A percentile compares a stretch with the other conserved stretches of the same genome.
Conservation (phyloP, 2,888 invertebrate species). For the Ophioninae sp. region DNA sequence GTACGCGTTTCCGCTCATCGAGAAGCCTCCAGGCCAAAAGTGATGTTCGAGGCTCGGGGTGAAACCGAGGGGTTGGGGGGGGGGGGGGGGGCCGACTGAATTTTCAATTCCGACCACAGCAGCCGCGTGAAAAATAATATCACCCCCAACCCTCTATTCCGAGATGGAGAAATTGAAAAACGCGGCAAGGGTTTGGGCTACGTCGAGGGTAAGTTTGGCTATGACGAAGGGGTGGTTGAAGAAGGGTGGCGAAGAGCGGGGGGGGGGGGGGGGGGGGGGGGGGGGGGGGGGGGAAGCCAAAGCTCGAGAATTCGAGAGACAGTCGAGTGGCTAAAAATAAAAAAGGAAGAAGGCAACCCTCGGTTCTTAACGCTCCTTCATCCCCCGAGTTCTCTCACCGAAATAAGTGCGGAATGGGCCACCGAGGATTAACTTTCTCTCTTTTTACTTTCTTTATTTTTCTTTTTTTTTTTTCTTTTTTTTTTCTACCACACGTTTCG, state of each 20-base stretch:
- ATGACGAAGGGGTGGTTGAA: background rate
- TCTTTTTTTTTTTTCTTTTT: too few species aligned
- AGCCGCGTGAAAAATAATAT: slow-evolving; percentile 56
- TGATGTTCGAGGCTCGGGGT: slow-evolving; percentile 44
- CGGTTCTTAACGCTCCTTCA: background rate
- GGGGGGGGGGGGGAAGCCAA: background rate
- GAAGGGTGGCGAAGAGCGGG: too few species aligned
- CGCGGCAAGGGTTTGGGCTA: background rate
- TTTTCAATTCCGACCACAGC: slow-evolving; percentile 62
- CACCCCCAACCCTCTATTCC: slow-evolving; percentile 43
- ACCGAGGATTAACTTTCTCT: background rate
- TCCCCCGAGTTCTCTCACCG: background rate
- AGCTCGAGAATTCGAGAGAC: slow-evolving; percentile 28
- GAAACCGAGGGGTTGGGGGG: background rate
- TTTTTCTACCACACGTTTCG: background rate
- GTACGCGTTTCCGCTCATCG: slow-evolving; percentile 45
- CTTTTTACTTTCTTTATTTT: too few species aligned
- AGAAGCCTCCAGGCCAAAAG: slow-evolving; percentile 50
- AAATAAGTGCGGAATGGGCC: background rate
- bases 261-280: background rate
- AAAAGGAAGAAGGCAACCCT: background rate
- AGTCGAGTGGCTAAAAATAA: slow-evolving; percentile 6
- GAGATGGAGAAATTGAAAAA: slow-evolving; percentile 56
- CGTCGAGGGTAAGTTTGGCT: too few species aligned
- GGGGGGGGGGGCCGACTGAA: slow-evolving; percentile 28